phyloP scores from a whole-genome alignment of 2,113 vertebrate genomes.

The Pelodiscus sinensis region DNA sequence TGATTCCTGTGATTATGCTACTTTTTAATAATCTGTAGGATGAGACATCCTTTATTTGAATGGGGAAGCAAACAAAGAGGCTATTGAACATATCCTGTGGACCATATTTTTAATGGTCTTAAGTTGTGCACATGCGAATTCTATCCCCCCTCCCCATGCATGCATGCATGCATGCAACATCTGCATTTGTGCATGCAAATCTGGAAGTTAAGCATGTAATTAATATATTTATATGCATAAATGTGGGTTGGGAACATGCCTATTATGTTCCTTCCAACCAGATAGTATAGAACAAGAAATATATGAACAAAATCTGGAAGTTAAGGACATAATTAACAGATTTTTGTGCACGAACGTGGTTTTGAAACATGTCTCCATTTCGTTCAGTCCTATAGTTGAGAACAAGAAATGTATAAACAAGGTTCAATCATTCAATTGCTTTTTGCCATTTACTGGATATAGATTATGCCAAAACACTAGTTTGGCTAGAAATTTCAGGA shows the following conservation, averaged over 20 bases:
- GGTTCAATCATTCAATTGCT: background rate
- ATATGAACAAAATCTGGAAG: background rate
- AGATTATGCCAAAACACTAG: background rate
- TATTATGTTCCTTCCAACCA: background rate
- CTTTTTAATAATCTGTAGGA: background rate
- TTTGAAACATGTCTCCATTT: background rate
- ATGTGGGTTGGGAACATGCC: background rate
- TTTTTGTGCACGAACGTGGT: background rate
- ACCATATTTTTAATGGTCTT: background rate
- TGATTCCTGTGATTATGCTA: background rate
- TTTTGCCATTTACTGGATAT: background rate
- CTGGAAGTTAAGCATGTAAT: background rate
- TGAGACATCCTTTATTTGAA: background rate
- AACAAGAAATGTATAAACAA: slow-evolving; percentile 13
- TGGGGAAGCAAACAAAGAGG: background rate
- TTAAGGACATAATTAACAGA: background rate
- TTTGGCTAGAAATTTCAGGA: background rate
- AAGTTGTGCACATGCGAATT: background rate
- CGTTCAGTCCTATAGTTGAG: background rate
- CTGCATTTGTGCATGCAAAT: background rate
- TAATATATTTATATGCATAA: background rate
- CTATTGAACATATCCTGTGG: background rate
- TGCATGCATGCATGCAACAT: background rate
- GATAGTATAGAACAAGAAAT: background rate
- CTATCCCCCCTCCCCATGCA: background rate